These are phyloP conservation scores for Astropecten irregularis DNA, from an alignment of 53 echinoderm and acorn worm genomes.

Conservation along the genomic window DNA sequence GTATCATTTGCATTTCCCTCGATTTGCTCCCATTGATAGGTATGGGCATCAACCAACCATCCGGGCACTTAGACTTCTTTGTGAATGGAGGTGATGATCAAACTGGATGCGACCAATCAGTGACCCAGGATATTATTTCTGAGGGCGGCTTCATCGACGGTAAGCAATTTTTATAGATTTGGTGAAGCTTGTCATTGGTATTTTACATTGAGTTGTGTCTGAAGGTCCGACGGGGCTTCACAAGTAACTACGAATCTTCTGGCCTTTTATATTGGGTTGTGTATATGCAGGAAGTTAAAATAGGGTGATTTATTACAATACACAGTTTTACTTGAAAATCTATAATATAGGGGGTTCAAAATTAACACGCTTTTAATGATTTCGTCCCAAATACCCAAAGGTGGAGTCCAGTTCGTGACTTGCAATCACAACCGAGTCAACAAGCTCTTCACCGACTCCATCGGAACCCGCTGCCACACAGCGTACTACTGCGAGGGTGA, in stretches of 20 bases:
- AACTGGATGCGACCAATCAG: slow-evolving; percentile 72
- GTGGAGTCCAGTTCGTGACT: slow-evolving; percentile 66
- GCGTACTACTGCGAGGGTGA: slow-evolving; percentile 28
- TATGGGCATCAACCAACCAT: slow-evolving; percentile 60
- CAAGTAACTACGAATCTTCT: too few relatives aligned
- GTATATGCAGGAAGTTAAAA: too few relatives aligned
- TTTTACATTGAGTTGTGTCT: background rate
- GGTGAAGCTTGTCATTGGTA: too few relatives aligned
- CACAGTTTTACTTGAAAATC: too few relatives aligned
- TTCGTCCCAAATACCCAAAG: too few relatives aligned
- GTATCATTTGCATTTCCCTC: too few relatives aligned
- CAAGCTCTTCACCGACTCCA: slow-evolving; percentile 69
- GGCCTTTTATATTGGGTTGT: too few relatives aligned
- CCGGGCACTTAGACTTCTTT: slow-evolving; percentile 80
- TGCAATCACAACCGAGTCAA: slow-evolving; percentile 80
- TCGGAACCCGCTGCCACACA: slow-evolving; percentile 57
- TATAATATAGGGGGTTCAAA: too few relatives aligned
- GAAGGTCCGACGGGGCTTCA: background rate
- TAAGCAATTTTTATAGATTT: slow-evolving; percentile 29
- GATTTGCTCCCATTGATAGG: too few relatives aligned
- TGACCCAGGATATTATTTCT: slow-evolving; percentile 39
- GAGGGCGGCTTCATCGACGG: slow-evolving; percentile 70
- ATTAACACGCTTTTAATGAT: too few relatives aligned
- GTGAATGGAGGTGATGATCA: slow-evolving; percentile 69
- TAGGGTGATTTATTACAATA: too few relatives aligned